Base-by-base conservation (phyloP, 2,113 vertebrate genomes). In the Pseudolaguvia tuberculata region DNA sequence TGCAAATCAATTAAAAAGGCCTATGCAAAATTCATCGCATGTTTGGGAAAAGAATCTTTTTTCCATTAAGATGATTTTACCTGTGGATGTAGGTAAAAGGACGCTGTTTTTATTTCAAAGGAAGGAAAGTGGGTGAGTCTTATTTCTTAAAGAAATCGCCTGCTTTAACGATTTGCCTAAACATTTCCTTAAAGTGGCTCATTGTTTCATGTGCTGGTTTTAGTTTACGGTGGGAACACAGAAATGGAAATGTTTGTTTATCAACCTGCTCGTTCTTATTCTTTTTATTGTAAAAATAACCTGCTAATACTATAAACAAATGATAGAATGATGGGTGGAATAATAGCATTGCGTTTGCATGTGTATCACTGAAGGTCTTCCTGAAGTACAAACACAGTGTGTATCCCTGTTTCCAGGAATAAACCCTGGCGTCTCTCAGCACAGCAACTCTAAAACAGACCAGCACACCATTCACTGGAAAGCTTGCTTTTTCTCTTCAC, bases 21-120 rank as follows among this genome's bases (percentile, higher is more conserved):
- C 27, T 63, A 73, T 73, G 58, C 72, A 73, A 73, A 73, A 20
- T 59, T 31, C 20, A 52, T 71, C 35, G 59, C 42, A 53, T 63
- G 27, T 18, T 12, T 35, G 25, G n/a, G 12, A 20, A 53, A 47
- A 57, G 17, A 12, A 20, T 42, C 39, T 3, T 62, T 62, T 63
- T 45, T 29, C 27, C 4, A 50, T 73, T 62, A 63, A 62, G 20
- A 68, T n/a, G 21, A 66, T 14, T 14, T 66, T 4, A 10, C 7
- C 14, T 47, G n/a, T 2, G 42, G n/a, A 63, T 8, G 8, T 18
- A 4, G 5, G 61, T 63, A 47, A 66, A 66, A 47, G 0, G 42
- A 66, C n/a, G 42, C 42, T 10, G 17, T 66, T 47, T 63, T 63
- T 65, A 21, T n/a, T 21, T 23, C 8, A 8, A 5, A 17, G n/a